Conservation (phyloP, 2,797 vertebrate species). For the Linurgus olivaceus region DNA sequence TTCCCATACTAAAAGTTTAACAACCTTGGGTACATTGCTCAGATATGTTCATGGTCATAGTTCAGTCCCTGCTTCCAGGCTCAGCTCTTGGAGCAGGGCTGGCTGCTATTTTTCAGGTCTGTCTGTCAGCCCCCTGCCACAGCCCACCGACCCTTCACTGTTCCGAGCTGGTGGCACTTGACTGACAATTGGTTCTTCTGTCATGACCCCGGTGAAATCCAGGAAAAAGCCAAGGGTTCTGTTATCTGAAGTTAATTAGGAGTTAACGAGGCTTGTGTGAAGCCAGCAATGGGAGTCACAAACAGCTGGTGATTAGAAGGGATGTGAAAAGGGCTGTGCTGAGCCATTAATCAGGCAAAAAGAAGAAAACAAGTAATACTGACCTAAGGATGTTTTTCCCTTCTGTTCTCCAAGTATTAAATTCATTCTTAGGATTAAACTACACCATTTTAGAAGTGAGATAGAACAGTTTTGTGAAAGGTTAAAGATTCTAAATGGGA, state of each 20-base stretch:
- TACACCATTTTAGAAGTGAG: background rate
- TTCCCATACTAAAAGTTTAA: background rate
- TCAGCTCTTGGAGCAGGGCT: background rate
- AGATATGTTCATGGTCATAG: background rate
- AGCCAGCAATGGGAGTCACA: background rate
- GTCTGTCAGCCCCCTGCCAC: background rate
- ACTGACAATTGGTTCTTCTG: background rate
- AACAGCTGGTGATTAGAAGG: background rate
- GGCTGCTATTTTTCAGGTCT: background rate
- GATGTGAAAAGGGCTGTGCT: background rate
- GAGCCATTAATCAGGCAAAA: background rate
- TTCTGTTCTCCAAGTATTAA: background rate
- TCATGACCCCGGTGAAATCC: background rate
- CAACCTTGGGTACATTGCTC: background rate
- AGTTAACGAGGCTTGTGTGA: background rate
- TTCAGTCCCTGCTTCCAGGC: background rate
- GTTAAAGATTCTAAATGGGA: background rate
- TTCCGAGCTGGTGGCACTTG: background rate
- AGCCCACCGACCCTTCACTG: background rate
- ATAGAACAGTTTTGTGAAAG: background rate
- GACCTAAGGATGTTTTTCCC: background rate
- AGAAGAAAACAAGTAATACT: background rate
- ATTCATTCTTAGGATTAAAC: background rate
- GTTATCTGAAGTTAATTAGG: background rate
- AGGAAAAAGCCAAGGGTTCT: background rate